Conservation (phyloP, 2,113 vertebrate genomes). For the Mugil cephalus region DNA sequence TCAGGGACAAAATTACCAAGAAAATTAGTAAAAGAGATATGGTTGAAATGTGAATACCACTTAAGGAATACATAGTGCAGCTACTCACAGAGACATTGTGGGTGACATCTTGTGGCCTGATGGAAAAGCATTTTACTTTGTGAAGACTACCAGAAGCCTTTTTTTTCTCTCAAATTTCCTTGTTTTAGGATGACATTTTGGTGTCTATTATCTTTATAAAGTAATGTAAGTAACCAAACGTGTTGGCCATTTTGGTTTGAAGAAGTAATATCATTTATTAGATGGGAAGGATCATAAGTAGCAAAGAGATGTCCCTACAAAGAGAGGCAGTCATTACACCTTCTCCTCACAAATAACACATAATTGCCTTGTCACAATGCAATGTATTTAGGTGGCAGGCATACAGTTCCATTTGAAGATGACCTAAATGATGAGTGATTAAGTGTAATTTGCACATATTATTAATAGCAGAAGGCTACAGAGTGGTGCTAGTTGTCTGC, state of each 20-base stretch:
- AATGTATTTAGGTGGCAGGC: conserved; percentile 75
- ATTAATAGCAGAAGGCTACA: conserved; percentile 64
- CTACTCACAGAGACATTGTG: background rate
- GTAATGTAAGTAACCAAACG: background rate
- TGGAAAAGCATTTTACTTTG: background rate
- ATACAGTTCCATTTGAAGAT: conserved; percentile 74
- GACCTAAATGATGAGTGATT: conserved; percentile 80
- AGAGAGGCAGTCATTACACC: conserved; percentile 71
- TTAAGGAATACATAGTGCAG: background rate
- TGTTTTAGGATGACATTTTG: conserved; percentile 6
- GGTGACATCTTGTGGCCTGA: background rate
- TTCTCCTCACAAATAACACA: conserved; percentile 81
- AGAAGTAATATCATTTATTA: conserved; percentile 14
- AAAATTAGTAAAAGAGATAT: background rate
- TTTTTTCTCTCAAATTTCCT: background rate
- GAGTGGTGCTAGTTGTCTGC: conserved; percentile 36
- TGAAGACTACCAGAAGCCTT: background rate
- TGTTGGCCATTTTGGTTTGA: background rate
- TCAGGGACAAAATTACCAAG: background rate
- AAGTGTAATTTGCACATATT: conserved; percentile 84
- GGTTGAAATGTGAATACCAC: conserved; percentile 1
- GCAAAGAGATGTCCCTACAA: conserved; percentile 74
- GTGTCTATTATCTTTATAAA: background rate
- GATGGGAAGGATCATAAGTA: conserved; percentile 61
- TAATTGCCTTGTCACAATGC: conserved; percentile 69